Evolutionary conservation across 1,140 invertebrate species (phyloP), one percentile per base, ranked within the genome.

Genomic region (Calephelis nemesis): DNA sequence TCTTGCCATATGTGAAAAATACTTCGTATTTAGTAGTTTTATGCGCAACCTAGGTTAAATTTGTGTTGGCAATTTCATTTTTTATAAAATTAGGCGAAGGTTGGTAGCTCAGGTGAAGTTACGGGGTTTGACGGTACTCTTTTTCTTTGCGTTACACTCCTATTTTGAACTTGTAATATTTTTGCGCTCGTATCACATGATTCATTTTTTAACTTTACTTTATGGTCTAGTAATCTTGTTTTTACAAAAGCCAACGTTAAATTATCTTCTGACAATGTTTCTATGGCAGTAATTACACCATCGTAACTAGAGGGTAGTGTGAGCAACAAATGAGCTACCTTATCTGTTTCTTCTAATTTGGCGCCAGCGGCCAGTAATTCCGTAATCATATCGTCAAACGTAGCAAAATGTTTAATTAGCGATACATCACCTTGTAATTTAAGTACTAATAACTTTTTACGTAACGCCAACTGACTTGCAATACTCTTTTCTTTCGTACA

Each of bases 231-330:
- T n/a, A 89, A 70, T 67, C 81, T 62, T 13, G 74, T 82, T 75
- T 90, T 90, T 12, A 89, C 83, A 79, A 89, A 90, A 19, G 69
- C 76, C 58, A 87, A 76, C 19, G 74, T 87, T 66, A 87, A 67
- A 69, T 81, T 82, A 63, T 84, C 77, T 64, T 84, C 79, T 0
- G 78, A 68, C 45, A 90, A 65, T 4, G 87, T 91, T 76, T 92
- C 85, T 9, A 93, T 80, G 8, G 88, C 85, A 19, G 87, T 90
- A 11, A 87, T 74, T 39, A 90, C 72, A 7, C 74, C 76, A 71
- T 88, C 82, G 71, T 84, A 90, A 47, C 58, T 69, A 62, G 73
- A 50, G 7, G 90, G 84, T 62, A 92, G 69, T 58, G 79, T 85
- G 0, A 86, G 65, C 15, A 91, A 73, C 64, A 92, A 75, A 74